These are phyloP conservation scores for Lydus trimaculatus DNA, from an alignment of 2,888 invertebrate species.

Conservation along the genomic window DNA sequence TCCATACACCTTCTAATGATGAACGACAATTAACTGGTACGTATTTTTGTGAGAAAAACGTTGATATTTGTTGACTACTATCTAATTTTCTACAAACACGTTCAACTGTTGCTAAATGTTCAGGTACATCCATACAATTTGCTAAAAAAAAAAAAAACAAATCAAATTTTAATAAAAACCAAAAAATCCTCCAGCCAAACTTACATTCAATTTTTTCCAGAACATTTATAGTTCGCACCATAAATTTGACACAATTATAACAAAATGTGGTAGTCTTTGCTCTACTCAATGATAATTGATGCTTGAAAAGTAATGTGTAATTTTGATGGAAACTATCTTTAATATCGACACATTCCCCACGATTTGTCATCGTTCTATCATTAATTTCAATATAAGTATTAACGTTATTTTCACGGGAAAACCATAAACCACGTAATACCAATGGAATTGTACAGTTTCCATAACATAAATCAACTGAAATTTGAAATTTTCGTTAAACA, in stretches of 20 bases:
- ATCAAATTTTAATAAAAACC: background rate
- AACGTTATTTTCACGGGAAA: conserved; percentile 86
- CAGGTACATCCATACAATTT: conserved; percentile 76
- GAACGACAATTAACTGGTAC: conserved; percentile 91
- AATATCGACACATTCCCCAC: conserved; percentile 77
- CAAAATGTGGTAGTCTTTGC: conserved; percentile 71
- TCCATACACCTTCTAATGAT: conserved; percentile 95
- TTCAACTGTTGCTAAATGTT: conserved; percentile 74
- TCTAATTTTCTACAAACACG: conserved; percentile 79
- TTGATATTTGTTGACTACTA: conserved; percentile 81
- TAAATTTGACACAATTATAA: conserved; percentile 84
- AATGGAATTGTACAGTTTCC: conserved; percentile 74
- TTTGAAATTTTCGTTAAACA: background rate
- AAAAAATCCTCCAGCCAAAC: conserved; percentile 41
- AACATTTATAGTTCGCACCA: conserved; percentile 87
- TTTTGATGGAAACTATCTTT: conserved; percentile 79
- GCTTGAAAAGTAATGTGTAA: conserved; percentile 82
- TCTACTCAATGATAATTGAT: conserved; percentile 39
- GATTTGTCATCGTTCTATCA: conserved; percentile 77
- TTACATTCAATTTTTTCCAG: conserved; percentile 87
- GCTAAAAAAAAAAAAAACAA: conserved; percentile 57
- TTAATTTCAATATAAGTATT: conserved; percentile 86
- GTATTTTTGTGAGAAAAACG: conserved; percentile 89
- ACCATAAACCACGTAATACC: conserved; percentile 87
- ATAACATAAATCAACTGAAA: conserved; percentile 11